phyloP scores from a whole-genome alignment of 2,888 invertebrate genomes.

The Patella ulyssiponensis region DNA sequence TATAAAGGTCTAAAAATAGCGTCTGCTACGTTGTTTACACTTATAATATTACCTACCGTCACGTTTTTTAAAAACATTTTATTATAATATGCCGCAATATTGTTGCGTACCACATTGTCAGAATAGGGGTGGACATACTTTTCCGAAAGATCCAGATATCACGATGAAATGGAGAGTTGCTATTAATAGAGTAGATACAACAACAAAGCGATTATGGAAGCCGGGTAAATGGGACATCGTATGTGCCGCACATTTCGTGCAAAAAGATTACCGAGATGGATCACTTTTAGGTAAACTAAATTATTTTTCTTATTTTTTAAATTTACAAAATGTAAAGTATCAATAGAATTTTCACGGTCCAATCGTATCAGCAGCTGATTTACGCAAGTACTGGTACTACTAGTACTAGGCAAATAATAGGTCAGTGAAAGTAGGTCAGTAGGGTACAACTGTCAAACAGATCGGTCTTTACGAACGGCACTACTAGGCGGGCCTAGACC shows the following conservation, averaged over 20 bases:
- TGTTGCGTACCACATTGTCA: neutral
- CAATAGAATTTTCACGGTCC: too few relatives aligned
- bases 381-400: neutral
- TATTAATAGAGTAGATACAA: neutral
- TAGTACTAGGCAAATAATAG: too few relatives aligned
- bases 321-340: too few relatives aligned
- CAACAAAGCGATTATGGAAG: neutral
- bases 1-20: neutral
- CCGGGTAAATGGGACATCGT: neutral
- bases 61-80: too few relatives aligned
- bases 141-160: neutral
- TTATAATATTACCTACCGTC: neutral
- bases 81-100: neutral
- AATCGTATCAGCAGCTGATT: too few relatives aligned
- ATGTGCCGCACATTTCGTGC: neutral
- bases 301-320: neutral
- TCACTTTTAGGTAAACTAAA: neutral
- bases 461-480: too few relatives aligned
- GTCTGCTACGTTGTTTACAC: constrained; percentile 2
- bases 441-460: too few relatives aligned
- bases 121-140: neutral
- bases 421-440: too few relatives aligned
- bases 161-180: neutral
- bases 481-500: too few relatives aligned
- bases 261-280: neutral